Base-by-base conservation (phyloP, 2,888 invertebrate genomes). In the Yponomeuta malinellus region DNA sequence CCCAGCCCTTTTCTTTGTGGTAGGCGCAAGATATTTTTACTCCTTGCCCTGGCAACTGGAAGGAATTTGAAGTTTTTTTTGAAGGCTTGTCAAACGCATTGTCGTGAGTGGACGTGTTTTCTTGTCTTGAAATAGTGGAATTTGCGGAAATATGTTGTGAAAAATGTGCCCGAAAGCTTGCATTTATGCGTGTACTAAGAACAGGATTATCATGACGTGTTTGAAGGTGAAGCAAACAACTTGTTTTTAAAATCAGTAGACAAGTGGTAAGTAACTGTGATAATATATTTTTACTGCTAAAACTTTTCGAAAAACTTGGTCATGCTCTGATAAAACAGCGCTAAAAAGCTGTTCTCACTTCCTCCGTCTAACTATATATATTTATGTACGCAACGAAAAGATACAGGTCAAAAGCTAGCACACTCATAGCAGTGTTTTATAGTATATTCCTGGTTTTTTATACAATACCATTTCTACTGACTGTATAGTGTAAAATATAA, bases 31-130 rank as follows among this genome's bases (percentile, higher is more conserved):
- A 6, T 67, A 15, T 67, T 59, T 12, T 12, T 15, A 59, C 15
- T 3, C 12, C 15, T 59, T 59, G 37, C 23, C 2, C 67, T 67
- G 67, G 67, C 67, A 67, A 37, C 67, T 43, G 67, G 33, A 33
- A 23, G 23, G 37, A 43, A 37, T 37, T 43, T 5, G 43, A 5
- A 1, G 1, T 43, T 43, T 43, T 43, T 43, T 67, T 67, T 67
- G 66, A 66, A 64, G 64, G 31, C 23, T 64, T 33, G 33, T 37
- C 37, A 37, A n/a, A 76, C 73, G 76, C 74, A 75, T 74, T 12
- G 76, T 78, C 78, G 75, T 74, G 73, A 72, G 76, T 76, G 86
- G 84, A 83, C 76, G 87, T 86, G 86, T 85, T 83, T 84, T 81
- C 78, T 83, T 86, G 80, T 43, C 43, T 43, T 43, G 43, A 43